A percentile compares a stretch with the other conserved stretches of the same genome.
Evolutionary conservation across 2,113 vertebrate species (phyloP).

Genomic region (Micromys minutus): DNA sequence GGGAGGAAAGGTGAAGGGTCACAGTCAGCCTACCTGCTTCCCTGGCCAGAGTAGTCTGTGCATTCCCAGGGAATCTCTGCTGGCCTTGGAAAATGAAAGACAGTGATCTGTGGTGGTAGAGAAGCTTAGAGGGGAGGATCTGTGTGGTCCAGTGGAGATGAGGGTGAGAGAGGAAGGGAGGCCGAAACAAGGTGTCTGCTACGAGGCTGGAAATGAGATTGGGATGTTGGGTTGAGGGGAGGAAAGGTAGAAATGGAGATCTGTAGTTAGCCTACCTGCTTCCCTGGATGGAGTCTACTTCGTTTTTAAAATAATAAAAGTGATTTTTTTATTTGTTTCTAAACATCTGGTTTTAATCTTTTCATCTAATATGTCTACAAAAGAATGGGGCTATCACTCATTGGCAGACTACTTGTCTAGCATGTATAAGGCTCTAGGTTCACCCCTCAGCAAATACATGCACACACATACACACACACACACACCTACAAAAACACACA

Average conservation of each 20-base stretch:
- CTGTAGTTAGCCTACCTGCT: neutral
- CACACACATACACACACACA: neutral
- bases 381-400: neutral
- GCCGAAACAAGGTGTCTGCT: neutral
- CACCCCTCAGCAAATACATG: neutral
- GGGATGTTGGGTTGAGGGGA: neutral
- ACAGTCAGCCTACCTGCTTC: neutral
- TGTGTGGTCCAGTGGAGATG: neutral
- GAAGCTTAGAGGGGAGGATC: neutral
- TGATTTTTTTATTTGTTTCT: neutral
- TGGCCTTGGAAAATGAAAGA: neutral
- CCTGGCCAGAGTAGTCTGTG: neutral
- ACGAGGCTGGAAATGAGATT: neutral
- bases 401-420: neutral
- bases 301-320: constrained; percentile 24
- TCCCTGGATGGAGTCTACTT: neutral
- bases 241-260: neutral
- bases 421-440: neutral
- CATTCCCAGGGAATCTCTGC: neutral
- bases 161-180: no score
- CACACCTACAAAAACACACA: neutral
- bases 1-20: neutral
- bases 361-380: constrained; percentile 23
- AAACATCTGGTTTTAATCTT: constrained; percentile 41
- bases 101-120: neutral